Evolutionary conservation across 92 coral and sea anemone species (phyloP).

Genomic region (Porites lobata): DNA sequence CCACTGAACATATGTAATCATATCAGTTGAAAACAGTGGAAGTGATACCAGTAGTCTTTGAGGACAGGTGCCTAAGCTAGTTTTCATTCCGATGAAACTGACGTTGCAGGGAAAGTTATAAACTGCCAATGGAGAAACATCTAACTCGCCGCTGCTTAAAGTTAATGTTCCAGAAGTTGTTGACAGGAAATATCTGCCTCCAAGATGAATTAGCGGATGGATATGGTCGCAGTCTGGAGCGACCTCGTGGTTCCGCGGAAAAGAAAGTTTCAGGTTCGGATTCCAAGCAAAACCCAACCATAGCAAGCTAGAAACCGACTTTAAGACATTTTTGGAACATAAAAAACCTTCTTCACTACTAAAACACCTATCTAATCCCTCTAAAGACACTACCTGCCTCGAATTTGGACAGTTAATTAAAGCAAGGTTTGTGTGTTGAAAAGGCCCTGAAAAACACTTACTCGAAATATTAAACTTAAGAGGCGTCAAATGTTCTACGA

Average conservation of each 20-base stretch:
- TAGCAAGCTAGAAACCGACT: neutral
- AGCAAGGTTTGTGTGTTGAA: constrained; percentile 39
- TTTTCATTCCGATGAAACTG: constrained; percentile 42
- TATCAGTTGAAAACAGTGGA: neutral
- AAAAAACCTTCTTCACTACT: constrained; percentile 21
- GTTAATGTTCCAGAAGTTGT: no score
- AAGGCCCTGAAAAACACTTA: constrained; percentile 53
- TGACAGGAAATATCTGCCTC: no score
- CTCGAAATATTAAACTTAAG: constrained; percentile 48
- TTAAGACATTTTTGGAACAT: constrained; percentile 39
- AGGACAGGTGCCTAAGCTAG: no score
- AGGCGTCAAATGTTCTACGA: constrained; percentile 50
- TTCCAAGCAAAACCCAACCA: constrained; percentile 50
- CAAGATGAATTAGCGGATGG: no score
- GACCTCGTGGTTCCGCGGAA: no score
- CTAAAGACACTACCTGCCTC: constrained; percentile 20
- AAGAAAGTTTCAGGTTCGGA: no score
- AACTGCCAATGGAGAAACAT: no score
- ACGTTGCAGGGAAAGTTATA: no score
- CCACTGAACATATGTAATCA: neutral
- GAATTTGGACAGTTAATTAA: constrained; percentile 49
- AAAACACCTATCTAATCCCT: constrained; percentile 44
- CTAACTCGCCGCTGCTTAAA: no score
- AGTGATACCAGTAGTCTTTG: no score
- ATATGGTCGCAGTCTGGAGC: no score